phyloP scores from a whole-genome alignment of 2,113 vertebrate species.

The Calyptomena viridis region DNA sequence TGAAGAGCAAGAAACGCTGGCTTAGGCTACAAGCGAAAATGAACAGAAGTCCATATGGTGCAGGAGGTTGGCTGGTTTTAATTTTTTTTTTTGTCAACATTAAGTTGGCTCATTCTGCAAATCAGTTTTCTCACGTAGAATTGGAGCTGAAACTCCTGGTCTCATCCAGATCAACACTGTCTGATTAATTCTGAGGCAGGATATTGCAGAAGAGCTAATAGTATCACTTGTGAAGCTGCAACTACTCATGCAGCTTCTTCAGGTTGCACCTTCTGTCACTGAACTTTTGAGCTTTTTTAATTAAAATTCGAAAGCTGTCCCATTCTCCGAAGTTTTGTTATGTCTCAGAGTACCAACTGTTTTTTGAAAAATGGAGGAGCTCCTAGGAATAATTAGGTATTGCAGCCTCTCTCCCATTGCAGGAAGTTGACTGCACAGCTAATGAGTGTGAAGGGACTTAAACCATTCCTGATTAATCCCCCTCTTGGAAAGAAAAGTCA shows the following conservation, averaged over 20 bases:
- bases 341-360: neutral
- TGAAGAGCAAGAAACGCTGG: slow-evolving; percentile 27
- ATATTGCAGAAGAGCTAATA: slow-evolving; percentile 46
- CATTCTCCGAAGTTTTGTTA: neutral
- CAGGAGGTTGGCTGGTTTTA: slow-evolving; percentile 36
- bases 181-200: slow-evolving; percentile 29
- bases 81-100: slow-evolving; percentile 4
- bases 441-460: neutral
- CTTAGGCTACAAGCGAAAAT: slow-evolving; percentile 25
- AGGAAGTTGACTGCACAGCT: neutral
- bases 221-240: neutral
- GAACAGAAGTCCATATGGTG: slow-evolving; percentile 40
- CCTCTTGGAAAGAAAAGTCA: neutral
- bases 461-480: neutral
- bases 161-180: slow-evolving; percentile 19
- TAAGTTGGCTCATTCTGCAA: slow-evolving; percentile 52
- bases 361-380: neutral
- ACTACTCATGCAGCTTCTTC: neutral
- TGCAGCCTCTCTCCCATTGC: neutral
- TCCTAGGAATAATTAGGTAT: neutral
- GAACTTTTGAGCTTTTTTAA: slow-evolving; percentile 10
- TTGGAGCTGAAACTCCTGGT: slow-evolving; percentile 39
- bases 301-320: neutral
- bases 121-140: slow-evolving; percentile 27
- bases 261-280: slow-evolving; percentile 31